Evolutionary conservation across 2,113 vertebrate genomes (phyloP).

Genomic region (Hydrolagus affinis): DNA sequence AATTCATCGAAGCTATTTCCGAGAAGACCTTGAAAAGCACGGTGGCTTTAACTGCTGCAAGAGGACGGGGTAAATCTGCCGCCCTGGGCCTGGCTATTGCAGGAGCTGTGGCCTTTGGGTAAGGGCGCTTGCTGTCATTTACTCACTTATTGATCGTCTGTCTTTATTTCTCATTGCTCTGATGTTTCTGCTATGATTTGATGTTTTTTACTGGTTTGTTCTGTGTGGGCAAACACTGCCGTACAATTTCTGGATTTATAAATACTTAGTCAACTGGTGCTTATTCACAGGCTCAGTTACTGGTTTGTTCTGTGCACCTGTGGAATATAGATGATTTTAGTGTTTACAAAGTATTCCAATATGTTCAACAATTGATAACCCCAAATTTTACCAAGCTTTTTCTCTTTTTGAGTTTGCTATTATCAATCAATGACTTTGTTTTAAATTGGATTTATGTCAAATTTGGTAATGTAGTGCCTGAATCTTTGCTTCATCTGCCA

Average conservation of each 20-base stretch:
- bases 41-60: slow-evolving; percentile 82
- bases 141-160: too few species aligned
- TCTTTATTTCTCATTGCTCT: neutral
- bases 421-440: neutral
- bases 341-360: neutral
- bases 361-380: neutral
- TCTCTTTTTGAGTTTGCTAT: neutral
- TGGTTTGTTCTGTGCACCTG: too few species aligned
- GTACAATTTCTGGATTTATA: too few species aligned
- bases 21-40: slow-evolving; percentile 93
- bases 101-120: slow-evolving; percentile 93
- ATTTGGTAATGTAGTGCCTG: neutral
- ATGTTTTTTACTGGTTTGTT: neutral
- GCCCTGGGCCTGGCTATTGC: slow-evolving; percentile 86
- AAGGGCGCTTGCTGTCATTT: slow-evolving; percentile 34
- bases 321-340: too few species aligned
- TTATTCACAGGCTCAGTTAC: neutral
- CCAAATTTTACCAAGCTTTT: neutral
- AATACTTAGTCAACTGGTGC: too few species aligned
- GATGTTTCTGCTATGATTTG: neutral
- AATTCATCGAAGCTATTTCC: slow-evolving; percentile 91
- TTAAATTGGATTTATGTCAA: neutral
- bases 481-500: neutral
- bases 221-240: too few species aligned
- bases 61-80: slow-evolving; percentile 94